These are phyloP conservation scores for Palloptera scutellata DNA, from an alignment of 2,888 invertebrate species.

Conservation along the genomic window DNA sequence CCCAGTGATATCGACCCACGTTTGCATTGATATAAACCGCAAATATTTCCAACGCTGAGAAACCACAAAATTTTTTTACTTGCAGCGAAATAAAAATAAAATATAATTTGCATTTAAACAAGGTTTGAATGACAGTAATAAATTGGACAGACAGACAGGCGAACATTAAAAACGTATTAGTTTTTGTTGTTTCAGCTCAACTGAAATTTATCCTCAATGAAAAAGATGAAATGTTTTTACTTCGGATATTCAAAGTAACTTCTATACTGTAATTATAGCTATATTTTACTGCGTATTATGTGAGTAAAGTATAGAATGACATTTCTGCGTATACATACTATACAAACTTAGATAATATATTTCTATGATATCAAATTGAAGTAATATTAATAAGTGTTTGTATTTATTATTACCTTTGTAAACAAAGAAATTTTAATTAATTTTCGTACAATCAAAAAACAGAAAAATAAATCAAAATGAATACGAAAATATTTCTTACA, in stretches of 20 bases:
- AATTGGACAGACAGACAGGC: too few species aligned
- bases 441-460: not conserved
- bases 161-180: too few species aligned
- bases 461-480: not conserved
- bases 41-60: not conserved
- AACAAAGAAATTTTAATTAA: not conserved
- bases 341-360: not conserved
- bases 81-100: not conserved
- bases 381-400: too few species aligned
- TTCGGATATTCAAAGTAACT: not conserved
- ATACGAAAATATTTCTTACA: not conserved
- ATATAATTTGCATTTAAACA: too few species aligned
- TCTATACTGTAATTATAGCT: too few species aligned
- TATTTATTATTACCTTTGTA: too few species aligned
- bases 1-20: slow-evolving; percentile 3
- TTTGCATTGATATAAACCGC: not conserved
- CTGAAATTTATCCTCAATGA: too few species aligned
- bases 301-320: not conserved
- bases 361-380: too few species aligned
- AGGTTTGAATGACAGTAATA: too few species aligned
- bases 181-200: too few species aligned
- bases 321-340: not conserved
- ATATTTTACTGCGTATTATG: too few species aligned
- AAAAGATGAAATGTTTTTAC: not conserved
- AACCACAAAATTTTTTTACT: not conserved